phyloP scores from a whole-genome alignment of 2,113 vertebrate species.

The Gymnarchus niloticus region DNA sequence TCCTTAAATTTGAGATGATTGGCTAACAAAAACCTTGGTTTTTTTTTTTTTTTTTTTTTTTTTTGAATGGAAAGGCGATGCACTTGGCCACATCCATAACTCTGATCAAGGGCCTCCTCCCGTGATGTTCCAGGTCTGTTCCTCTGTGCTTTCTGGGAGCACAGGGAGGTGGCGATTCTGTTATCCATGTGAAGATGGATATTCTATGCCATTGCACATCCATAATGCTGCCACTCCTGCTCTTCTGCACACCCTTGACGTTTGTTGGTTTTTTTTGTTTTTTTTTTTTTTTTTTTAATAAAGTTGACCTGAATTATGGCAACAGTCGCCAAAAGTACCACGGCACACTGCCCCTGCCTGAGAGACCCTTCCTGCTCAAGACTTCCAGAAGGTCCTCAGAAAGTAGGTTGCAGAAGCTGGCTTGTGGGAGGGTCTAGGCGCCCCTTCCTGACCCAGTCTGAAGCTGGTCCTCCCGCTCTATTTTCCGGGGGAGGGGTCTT shows the following conservation, averaged over 20 bases:
- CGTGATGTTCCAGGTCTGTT: not conserved
- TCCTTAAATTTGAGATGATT: not conserved
- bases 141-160: not conserved
- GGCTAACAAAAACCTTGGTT: not conserved
- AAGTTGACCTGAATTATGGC: not conserved
- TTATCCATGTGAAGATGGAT: not conserved
- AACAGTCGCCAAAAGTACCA: not conserved
- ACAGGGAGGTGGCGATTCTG: no score
- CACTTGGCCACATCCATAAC: not conserved
- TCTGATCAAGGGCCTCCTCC: not conserved
- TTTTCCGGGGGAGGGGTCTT: not conserved
- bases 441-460: constrained; percentile 8
- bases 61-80: not conserved
- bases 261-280: not conserved
- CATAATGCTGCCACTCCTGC: not conserved
- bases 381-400: constrained; percentile 29
- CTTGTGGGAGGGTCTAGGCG: constrained; percentile 35
- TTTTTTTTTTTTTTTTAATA: not conserved
- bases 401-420: constrained; percentile 45
- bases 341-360: not conserved
- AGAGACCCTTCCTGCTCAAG: not conserved
- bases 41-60: not conserved
- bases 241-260: not conserved
- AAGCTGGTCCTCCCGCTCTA: constrained; percentile 3
- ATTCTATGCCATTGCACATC: not conserved